Conservation (phyloP, 1,140 invertebrate genomes). For the Popillia japonica region DNA sequence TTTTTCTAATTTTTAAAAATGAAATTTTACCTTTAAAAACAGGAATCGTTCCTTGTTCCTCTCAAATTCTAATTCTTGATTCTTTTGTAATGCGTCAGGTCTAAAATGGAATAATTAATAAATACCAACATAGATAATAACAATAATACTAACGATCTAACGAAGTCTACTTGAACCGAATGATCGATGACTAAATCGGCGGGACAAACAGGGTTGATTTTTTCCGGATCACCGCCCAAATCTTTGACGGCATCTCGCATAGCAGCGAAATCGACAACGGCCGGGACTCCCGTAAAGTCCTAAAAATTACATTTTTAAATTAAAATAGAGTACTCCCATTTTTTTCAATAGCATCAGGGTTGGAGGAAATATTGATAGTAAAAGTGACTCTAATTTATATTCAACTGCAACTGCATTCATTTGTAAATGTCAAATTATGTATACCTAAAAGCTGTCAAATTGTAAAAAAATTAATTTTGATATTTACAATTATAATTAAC, state of each 20-base stretch:
- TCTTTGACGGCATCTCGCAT: constrained; percentile 95
- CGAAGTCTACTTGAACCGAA: constrained; percentile 96
- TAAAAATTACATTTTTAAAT: no score
- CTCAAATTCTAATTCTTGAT: constrained; percentile 95
- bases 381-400: no score
- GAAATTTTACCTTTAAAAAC: constrained; percentile 82
- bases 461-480: no score
- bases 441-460: no score
- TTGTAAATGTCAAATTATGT: no score
- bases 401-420: no score
- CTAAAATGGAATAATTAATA: constrained; percentile 64
- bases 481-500: no score
- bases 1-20: no score
- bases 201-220: constrained; percentile 97
- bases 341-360: no score
- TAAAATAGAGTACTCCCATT: no score
- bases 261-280: constrained; percentile 97
- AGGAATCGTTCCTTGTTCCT: constrained; percentile 95
- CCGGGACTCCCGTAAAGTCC: constrained; percentile 97
- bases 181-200: constrained; percentile 98
- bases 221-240: constrained; percentile 87
- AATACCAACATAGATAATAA: constrained; percentile 32
- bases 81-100: constrained; percentile 87
- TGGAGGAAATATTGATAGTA: no score
- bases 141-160: constrained; percentile 75